A percentile compares a stretch with the other conserved stretches of the same genome.
These are phyloP conservation scores for Hirtodrosophila alboralis DNA, from an alignment of 2,888 invertebrate species.

Conservation along the genomic window DNA sequence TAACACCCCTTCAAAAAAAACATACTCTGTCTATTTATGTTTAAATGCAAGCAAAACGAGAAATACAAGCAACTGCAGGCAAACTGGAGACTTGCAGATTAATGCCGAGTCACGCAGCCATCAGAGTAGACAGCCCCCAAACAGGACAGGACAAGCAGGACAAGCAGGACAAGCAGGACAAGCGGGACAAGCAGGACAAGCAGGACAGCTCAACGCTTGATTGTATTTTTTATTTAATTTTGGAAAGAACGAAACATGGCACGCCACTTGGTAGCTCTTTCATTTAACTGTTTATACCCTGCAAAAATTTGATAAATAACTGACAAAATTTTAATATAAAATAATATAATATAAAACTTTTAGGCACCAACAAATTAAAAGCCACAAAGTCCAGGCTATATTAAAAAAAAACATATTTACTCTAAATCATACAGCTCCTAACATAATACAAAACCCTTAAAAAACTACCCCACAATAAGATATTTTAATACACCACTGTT, in stretches of 20 bases:
- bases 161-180: too few relatives aligned
- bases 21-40: slow-evolving; percentile 43
- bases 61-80: slow-evolving; percentile 21
- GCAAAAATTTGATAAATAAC: not conserved
- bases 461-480: too few relatives aligned
- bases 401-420: too few relatives aligned
- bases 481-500: too few relatives aligned
- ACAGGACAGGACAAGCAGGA: too few relatives aligned
- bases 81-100: slow-evolving; percentile 55
- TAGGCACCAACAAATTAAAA: too few relatives aligned
- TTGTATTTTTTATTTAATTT: slow-evolving; percentile 75
- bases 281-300: slow-evolving; percentile 3
- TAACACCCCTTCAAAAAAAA: slow-evolving; percentile 21
- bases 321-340: too few relatives aligned
- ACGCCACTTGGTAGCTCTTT: slow-evolving; percentile 18
- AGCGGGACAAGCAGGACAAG: not conserved
- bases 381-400: too few relatives aligned
- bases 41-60: slow-evolving; percentile 37
- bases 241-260: slow-evolving; percentile 18
- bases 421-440: too few relatives aligned
- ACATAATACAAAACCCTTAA: too few relatives aligned
- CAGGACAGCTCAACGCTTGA: slow-evolving; percentile 39
- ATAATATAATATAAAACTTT: too few relatives aligned
- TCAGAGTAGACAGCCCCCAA: slow-evolving; percentile 4
- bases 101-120: slow-evolving; percentile 57